Evolutionary conservation across 53 echinoderm and acorn worm species (phyloP), one percentile per base, ranked within the genome.

Genomic region (Mesocentrotus franciscanus): DNA sequence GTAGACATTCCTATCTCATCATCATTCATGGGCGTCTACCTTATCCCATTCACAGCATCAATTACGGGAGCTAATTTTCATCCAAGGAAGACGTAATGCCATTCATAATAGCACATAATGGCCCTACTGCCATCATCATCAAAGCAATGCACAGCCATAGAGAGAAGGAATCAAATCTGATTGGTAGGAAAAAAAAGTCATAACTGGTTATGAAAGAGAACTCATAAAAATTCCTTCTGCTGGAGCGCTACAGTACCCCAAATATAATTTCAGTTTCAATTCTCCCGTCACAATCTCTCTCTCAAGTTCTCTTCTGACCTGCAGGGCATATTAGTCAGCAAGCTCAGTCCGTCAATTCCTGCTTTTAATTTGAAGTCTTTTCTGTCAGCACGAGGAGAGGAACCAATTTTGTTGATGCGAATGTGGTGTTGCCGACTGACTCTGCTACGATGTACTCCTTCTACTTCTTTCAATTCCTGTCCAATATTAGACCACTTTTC

Each of bases 321-420:
- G 64, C 68, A 35, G 91, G 91, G 36, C 34, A 91, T 91, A 91
- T 91, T 91, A 91, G 33, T 91, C 91, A 91, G 66, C 34, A 66
- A 66, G 91, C 36, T 39, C 17, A 29, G 8, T 91, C 90, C 33
- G 39, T 91, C 91, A 66, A 35, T 61, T 91, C 36, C 39, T 66
- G 34, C 91, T 68, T 66, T 66, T 64, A 26, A 91, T 66, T 66
- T 61, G 18, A 64, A 91, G 68, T 22, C 91, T 36, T 91, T 91
- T 34, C 91, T 91, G 60, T 64, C 91, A 91, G 10, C 91, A 66
- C 13, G 24, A 90, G 15, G 58, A 91, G 91, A 91, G 91, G 66
- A 91, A 91, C 64, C 91, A 91, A 91, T 91, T 87, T 91, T 91
- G 91, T 91, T 61, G 68, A 91, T 91, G 91, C 39, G 64, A 20